phyloP scores from a whole-genome alignment of 2,113 vertebrate genomes.

The Eurystomus gularis region DNA sequence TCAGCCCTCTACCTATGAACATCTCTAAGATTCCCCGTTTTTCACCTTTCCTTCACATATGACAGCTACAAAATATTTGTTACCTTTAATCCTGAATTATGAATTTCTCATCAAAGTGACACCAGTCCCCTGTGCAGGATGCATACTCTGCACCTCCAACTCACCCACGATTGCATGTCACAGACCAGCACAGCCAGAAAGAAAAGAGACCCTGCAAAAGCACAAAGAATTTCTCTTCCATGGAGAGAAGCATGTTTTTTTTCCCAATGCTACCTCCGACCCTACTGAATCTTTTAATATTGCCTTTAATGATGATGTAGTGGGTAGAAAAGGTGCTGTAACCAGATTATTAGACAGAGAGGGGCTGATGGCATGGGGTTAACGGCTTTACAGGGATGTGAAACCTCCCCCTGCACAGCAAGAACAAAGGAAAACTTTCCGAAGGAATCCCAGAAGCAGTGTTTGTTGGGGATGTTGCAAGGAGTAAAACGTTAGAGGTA shows the following conservation, averaged over 20 bases:
- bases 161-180: background rate
- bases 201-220: background rate
- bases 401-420: background rate
- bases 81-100: background rate
- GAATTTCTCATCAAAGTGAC: background rate
- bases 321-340: background rate
- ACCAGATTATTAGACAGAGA: background rate
- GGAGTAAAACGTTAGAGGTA: background rate
- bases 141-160: rapidly evolving
- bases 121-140: background rate
- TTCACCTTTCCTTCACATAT: background rate
- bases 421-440: constrained; percentile 1
- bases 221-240: background rate
- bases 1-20: background rate
- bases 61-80: background rate
- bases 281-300: background rate
- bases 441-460: background rate
- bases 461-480: background rate
- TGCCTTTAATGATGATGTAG: background rate
- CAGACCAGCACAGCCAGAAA: background rate
- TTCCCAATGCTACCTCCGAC: rapidly evolving
- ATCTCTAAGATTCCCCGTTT: background rate
- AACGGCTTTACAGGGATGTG: background rate
- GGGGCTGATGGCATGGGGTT: background rate
- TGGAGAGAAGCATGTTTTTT: background rate